Conservation (phyloP, 1,140 invertebrate species). For the Acromyrmex heyeri region DNA sequence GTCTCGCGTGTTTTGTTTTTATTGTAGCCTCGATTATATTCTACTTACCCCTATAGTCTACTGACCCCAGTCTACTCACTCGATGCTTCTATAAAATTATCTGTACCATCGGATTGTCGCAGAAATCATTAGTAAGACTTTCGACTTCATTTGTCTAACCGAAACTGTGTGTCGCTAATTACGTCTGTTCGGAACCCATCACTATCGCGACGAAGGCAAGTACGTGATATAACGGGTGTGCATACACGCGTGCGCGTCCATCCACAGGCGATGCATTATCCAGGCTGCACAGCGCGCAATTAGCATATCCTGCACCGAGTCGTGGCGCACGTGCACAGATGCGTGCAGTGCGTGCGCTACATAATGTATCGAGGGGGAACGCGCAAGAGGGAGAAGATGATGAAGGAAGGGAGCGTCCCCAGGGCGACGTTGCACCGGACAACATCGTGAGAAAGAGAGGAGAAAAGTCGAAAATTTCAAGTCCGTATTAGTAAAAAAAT, state of each 20-base stretch:
- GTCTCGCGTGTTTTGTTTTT: no score
- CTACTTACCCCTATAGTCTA: no score
- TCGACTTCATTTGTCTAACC: conserved; percentile 2
- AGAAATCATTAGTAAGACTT: neutral
- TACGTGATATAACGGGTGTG: conserved; percentile 50
- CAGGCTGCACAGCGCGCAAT: conserved; percentile 53
- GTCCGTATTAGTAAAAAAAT: conserved; percentile 1
- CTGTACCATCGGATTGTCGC: neutral
- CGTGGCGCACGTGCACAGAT: conserved; percentile 62
- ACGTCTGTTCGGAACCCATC: conserved; percentile 13
- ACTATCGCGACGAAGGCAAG: neutral
- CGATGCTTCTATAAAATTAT: neutral
- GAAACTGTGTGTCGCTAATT: conserved; percentile 35
- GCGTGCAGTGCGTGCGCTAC: conserved; percentile 57
- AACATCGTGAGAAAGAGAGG: conserved; percentile 7
- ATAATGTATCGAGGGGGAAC: conserved; percentile 57
- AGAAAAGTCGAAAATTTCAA: conserved; percentile 1
- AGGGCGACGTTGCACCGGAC: conserved; percentile 27
- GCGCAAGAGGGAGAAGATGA: conserved; percentile 22
- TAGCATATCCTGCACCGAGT: conserved; percentile 68
- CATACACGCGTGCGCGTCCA: neutral
- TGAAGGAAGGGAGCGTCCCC: conserved; percentile 29
- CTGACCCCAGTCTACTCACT: no score
- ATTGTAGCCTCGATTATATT: no score
- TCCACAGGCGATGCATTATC: conserved; percentile 42